Base-by-base conservation (phyloP, 2,888 invertebrate genomes). In the Ethmia dodecea region DNA sequence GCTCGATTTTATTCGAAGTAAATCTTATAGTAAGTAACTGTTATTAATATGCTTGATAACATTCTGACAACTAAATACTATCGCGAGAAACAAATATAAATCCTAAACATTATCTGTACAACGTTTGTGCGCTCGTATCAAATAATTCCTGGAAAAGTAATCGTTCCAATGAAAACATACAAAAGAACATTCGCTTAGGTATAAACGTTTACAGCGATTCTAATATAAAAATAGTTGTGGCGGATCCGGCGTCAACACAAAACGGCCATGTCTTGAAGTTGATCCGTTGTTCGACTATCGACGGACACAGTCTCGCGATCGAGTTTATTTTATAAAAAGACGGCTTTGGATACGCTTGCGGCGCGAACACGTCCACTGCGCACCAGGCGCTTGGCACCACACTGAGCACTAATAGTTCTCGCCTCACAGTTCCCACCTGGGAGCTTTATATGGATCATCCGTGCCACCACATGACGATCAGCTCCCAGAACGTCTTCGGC, bases 401-500 rank as follows among this genome's bases (percentile, higher is more conserved):
- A 80, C 81, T 75, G 70, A 79, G 76, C 81, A 83, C 83, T 68
- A 55, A 59, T 55, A 47, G 81, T 86, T 66, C 79, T 81, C 86
- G 83, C 86, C 83, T 73, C 50, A 47, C 47, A 72, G 49, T 72
- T 68, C 68, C 76, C 73, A 55, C 40, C 73, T 78, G 79, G 74
- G 72, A 71, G 72, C 56, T 45, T 76, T 80, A 84, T 49, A 73
- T 71, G 38, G 75, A 80, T 87, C 87, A 87, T 75, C 87, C 87
- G 44, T 87, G 84, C 87, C 87, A 87, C 87, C 87, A 87, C 87
- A 87, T 86, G 44, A 87, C 86, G 56, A 87, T 87, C 42, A 87
- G 71, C 84, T 87, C 86, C 86, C 87, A 87, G 75, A 87, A 87
- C 88, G 83, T 89, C 89, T 84, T 89, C 88, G 87, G 89, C 89